Base-by-base conservation (phyloP, 2,797 vertebrate genomes). In the Rousettus madagascariensis region DNA sequence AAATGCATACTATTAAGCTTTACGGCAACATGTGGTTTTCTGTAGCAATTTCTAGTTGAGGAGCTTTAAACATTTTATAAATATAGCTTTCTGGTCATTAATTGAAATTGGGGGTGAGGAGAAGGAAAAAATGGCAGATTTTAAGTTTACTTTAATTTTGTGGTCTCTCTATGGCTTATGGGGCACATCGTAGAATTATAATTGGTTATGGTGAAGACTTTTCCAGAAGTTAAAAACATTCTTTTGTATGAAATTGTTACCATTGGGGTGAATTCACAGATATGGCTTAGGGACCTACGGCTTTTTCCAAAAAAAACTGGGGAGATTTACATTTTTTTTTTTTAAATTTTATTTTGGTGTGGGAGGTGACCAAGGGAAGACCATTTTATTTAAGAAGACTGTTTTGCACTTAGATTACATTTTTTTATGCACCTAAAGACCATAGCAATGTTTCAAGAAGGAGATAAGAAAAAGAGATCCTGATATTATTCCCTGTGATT, bases 141-240 rank as follows among this genome's bases (percentile, higher is more conserved):
- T 91, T 88, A 59, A 86, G 87, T 89, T 88, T 87, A 86, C n/a
- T 83, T 96, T 95, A 98, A 96, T 97, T 98, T 94, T 98, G 69
- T 97, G 96, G 90, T 96, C 96, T 98, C 95, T 97, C 33, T 97
- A 95, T 97, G 87, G 96, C 96, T 97, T 97, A 94, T 97, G 94
- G 94, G 91, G 82, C 89, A 96, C 88, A 95, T 97, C 10, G 69
- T 36, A 36, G 49, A 95, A 85, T 65, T 90, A 78, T 88, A 83
- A 71, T n/a, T 95, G 51, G 26, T 75, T 92, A 72, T 88, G 38
- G 57, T 71, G 57, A 90, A 71, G 82, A 65, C 24, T 88, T 95
- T 88, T 94, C 8, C 61, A 83, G 94, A 77, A 86, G 49, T 24
- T 24, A 87, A 87, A 71, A 71, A 7, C 43, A 33, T 80, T 79